Evolutionary conservation across 2,113 vertebrate genomes (phyloP), one percentile per base, ranked within the genome.

Genomic region (Salminus brasiliensis): DNA sequence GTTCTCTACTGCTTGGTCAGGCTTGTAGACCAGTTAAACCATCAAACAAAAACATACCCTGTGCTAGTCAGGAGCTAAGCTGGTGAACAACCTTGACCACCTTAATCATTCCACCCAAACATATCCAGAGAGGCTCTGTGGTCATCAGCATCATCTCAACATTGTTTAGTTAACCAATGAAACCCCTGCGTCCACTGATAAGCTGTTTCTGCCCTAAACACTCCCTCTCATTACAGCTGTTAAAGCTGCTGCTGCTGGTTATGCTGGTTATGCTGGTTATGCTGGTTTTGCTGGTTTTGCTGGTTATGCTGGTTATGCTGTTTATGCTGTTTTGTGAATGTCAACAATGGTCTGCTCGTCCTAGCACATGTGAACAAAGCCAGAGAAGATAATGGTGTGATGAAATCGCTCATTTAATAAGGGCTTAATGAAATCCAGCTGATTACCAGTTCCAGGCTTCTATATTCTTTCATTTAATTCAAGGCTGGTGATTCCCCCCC

Each of bases 171-270:
- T 12, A 43, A 9, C 45, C 21, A 53, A 63, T n/a, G 1, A 34
- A 63, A 70, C 15, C 32, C 29, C 18, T 27, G 3, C 9, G 59
- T 11, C 25, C 71, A 62, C 15, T 67, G 45, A 47, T 78, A 25
- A 70, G 83, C 67, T 74, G 83, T 78, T 84, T 81, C 78, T 81
- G 78, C 74, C 66, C 73, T 71, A 52, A 76, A n/a, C 23, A 4
- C n/a, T 65, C 7, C n/a, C 39, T 66, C 66, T 72, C 53, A 32
- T 67, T 77, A 23, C 25, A 30, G 21, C n/a, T 72, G 59, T 3
- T 49, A 69, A 60, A 11, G 11, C 52, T 60, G 70, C 59, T 70
- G 76, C 12, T 68, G 78, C 52, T 25, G 47, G 21, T 49, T 21
- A 49, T 49, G 47, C 47, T 49, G 47, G 18, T 21, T n/a, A n/a